A percentile compares a stretch with the other conserved stretches of the same genome.
These are phyloP conservation scores for Arizona elegans DNA, from an alignment of 2,113 vertebrate species.

Conservation along the genomic window DNA sequence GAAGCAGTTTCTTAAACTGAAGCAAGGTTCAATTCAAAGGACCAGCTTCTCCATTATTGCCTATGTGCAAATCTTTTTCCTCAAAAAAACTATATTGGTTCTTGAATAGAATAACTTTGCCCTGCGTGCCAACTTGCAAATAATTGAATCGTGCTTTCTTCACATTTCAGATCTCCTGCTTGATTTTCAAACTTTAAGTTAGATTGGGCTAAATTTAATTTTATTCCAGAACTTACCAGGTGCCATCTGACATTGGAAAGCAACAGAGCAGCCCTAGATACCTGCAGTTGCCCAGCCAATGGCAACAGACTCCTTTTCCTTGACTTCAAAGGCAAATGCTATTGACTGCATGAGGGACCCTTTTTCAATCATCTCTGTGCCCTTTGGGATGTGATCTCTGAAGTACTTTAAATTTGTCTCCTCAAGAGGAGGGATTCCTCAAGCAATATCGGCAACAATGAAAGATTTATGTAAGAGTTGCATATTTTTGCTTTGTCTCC, in stretches of 20 bases:
- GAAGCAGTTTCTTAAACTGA: neutral
- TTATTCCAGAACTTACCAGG: neutral
- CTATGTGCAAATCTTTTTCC: neutral
- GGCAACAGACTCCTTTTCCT: neutral
- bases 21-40: neutral
- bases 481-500: neutral
- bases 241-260: neutral
- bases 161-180: neutral
- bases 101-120: neutral
- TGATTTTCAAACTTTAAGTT: neutral
- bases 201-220: neutral
- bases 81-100: neutral
- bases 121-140: neutral
- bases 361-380: neutral
- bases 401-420: neutral
- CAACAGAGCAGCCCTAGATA: neutral
- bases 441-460: neutral
- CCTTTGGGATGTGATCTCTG: neutral
- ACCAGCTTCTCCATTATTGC: neutral
- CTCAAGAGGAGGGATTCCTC: neutral
- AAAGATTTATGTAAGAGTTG: neutral
- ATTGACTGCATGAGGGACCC: neutral
- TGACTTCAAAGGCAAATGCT: neutral
- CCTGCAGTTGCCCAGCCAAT: neutral
- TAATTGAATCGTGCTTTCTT: neutral